phyloP scores from a whole-genome alignment of 2,113 vertebrate species.

The Pyxicephalus adspersus region DNA sequence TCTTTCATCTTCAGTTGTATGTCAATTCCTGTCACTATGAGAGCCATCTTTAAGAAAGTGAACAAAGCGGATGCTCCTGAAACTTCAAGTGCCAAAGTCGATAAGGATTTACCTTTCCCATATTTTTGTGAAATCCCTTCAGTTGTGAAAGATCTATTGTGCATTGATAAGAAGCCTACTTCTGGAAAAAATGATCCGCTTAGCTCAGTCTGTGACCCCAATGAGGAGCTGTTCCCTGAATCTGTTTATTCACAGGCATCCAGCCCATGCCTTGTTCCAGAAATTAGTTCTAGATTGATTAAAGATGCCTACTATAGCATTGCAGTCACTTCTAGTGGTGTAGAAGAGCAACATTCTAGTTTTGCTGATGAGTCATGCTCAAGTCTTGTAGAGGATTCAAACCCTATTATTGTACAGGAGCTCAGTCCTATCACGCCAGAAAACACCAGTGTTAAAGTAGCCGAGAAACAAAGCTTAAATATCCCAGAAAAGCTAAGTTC shows the following conservation, averaged over 20 bases:
- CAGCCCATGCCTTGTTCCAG: not conserved
- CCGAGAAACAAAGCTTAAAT: conserved; percentile 28
- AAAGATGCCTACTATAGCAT: not conserved
- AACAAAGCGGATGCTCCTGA: conserved; percentile 51
- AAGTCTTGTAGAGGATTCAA: not conserved
- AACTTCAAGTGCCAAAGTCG: not conserved
- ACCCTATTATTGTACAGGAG: conserved; percentile 4
- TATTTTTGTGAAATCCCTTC: not conserved
- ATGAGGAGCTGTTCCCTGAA: not conserved
- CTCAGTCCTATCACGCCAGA: conserved; percentile 15
- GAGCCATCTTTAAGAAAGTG: conserved; percentile 68
- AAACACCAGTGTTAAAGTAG: not conserved
- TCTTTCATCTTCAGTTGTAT: conserved; percentile 69
- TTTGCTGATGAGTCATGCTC: not conserved
- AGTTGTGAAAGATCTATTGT: not conserved
- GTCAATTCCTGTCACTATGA: conserved; percentile 81
- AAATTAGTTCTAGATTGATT: not conserved
- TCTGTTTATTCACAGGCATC: not conserved
- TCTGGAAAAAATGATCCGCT: not conserved
- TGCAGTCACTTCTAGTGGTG: not conserved
- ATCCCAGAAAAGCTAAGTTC: conserved; percentile 12
- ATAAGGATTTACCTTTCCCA: not conserved
- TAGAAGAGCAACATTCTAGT: not conserved
- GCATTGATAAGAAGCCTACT: not conserved
- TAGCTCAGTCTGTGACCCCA: not conserved